Conservation (phyloP, 2,113 vertebrate species). For the Rhinichthys klamathensis region DNA sequence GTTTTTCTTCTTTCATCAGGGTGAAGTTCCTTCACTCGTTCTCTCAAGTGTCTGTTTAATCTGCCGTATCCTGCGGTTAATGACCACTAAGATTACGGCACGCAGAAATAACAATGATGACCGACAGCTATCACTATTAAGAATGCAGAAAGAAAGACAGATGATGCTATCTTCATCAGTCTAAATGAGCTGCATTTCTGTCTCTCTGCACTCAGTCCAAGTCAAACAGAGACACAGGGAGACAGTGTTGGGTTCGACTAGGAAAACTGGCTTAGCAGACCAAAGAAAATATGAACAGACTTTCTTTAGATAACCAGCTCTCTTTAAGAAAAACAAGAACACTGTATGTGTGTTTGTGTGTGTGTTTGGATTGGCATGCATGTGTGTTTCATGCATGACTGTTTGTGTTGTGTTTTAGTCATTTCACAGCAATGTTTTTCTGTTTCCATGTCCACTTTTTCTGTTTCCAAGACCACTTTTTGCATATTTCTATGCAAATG, state of each 20-base stretch:
- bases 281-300: conserved; percentile 47
- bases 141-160: conserved; percentile 5
- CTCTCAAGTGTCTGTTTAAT: neutral
- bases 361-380: neutral
- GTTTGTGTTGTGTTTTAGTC: neutral
- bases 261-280: neutral
- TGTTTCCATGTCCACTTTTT: neutral
- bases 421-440: neutral
- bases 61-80: conserved; percentile 35
- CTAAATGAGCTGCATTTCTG: conserved; percentile 10
- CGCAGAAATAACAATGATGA: neutral
- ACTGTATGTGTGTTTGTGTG: neutral
- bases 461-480: neutral
- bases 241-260: neutral
- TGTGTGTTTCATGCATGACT: neutral
- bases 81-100: neutral
- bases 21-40: conserved; percentile 12
- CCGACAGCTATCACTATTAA: neutral
- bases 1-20: conserved; percentile 16
- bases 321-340: neutral
- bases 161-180: conserved; percentile 14
- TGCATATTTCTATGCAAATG: neutral
- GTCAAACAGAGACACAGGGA: conserved; percentile 26
- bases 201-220: conserved; percentile 36
- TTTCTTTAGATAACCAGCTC: conserved; percentile 29